A percentile compares a stretch with the other conserved stretches of the same genome.
Conservation (phyloP, 2,113 vertebrate species). For the Mormyrus lacerda region DNA sequence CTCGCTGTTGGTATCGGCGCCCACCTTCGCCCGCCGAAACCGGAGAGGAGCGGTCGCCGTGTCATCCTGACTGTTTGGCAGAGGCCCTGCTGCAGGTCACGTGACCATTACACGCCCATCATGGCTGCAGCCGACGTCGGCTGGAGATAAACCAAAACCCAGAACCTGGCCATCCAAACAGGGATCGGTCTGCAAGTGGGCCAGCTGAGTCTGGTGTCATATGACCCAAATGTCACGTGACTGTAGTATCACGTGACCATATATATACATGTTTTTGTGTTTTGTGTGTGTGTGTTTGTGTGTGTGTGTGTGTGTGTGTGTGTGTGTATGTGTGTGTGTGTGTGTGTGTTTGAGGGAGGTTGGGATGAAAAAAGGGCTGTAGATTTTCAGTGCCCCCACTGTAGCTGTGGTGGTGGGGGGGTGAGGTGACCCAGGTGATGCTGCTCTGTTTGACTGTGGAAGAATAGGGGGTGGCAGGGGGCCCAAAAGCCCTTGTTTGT, state of each 20-base stretch:
- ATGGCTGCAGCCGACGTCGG: background rate
- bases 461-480: background rate
- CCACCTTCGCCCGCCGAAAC: conserved; percentile 30
- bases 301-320: background rate
- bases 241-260: background rate
- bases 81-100: background rate
- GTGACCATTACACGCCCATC: background rate
- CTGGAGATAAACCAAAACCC: conserved; percentile 19
- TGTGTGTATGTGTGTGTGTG: background rate
- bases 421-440: conserved; percentile 35
- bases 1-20: conserved; percentile 14
- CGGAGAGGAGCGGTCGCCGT: background rate
- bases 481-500: background rate
- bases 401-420: conserved; percentile 15
- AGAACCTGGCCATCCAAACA: background rate
- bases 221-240: conserved; percentile 10
- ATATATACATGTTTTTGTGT: background rate
- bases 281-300: background rate
- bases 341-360: background rate
- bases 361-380: conserved; percentile 1
- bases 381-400: conserved; percentile 4
- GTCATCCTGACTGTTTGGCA: background rate
- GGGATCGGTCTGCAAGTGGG: background rate
- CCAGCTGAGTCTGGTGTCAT: background rate
- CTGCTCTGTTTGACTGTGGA: background rate